These are phyloP conservation scores for Andrena trimmerana DNA, from an alignment of 2,888 invertebrate species.

Conservation along the genomic window DNA sequence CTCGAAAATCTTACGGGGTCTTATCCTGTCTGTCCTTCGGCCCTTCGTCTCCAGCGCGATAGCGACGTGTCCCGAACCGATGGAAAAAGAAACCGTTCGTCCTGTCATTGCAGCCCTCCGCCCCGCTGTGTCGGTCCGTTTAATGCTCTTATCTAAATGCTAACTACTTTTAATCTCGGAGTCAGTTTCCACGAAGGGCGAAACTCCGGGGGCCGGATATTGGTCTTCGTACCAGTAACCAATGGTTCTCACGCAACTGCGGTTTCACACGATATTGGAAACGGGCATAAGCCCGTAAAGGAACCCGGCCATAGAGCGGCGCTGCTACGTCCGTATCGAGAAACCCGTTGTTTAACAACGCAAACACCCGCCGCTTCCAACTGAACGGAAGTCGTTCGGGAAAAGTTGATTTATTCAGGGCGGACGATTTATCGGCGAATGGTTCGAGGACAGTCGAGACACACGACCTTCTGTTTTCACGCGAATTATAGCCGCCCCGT, in stretches of 20 bases:
- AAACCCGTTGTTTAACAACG: slow-evolving; percentile 54
- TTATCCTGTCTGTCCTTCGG: slow-evolving; percentile 63
- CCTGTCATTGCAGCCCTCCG: slow-evolving; percentile 6
- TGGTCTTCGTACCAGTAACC: slow-evolving; percentile 55
- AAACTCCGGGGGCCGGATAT: slow-evolving; percentile 59
- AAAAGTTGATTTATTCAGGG: slow-evolving; percentile 60
- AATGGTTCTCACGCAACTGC: slow-evolving; percentile 66
- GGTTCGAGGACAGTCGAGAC: slow-evolving; percentile 1
- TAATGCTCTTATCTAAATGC: slow-evolving; percentile 75
- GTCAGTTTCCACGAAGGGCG: slow-evolving; percentile 40
- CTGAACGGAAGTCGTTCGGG: slow-evolving; percentile 42
- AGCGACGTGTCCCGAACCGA: slow-evolving; percentile 11
- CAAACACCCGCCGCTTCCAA: slow-evolving; percentile 47
- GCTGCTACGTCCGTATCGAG: slow-evolving; percentile 29
- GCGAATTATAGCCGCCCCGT: slow-evolving; percentile 16
- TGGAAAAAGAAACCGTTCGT: background rate
- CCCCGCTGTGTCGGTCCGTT: slow-evolving; percentile 30
- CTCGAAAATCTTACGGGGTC: slow-evolving; percentile 72
- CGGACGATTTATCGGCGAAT: slow-evolving; percentile 34
- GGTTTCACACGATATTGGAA: slow-evolving; percentile 62
- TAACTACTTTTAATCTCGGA: slow-evolving; percentile 69
- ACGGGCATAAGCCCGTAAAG: slow-evolving; percentile 51
- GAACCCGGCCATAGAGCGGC: slow-evolving; percentile 14
- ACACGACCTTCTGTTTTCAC: slow-evolving; percentile 14
- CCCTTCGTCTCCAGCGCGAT: slow-evolving; percentile 20